phyloP scores from a whole-genome alignment of 2,888 invertebrate species.

The Tenthredo mesomela region DNA sequence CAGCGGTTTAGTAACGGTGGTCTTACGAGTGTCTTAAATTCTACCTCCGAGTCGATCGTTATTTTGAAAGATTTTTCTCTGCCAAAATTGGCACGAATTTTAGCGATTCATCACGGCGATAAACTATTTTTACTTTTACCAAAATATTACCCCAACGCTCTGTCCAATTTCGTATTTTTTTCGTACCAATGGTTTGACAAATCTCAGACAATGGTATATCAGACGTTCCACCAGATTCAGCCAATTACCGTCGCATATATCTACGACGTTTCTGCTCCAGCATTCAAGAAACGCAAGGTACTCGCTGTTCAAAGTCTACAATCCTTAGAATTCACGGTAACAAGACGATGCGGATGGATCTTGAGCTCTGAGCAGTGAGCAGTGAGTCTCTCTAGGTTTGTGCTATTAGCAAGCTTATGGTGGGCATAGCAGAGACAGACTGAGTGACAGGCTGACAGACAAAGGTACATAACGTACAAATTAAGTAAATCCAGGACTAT shows the following conservation, averaged over 20 bases:
- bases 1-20: background rate
- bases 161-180: background rate
- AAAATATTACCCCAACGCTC: background rate
- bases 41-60: background rate
- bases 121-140: background rate
- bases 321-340: conserved; percentile 15
- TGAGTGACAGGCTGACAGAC: conserved; percentile 38
- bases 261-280: background rate
- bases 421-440: background rate
- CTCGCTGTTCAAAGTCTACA: background rate
- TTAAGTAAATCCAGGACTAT: conserved; percentile 40
- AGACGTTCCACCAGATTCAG: background rate
- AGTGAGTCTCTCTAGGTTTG: conserved; percentile 14
- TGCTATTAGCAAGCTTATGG: conserved; percentile 42
- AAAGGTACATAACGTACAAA: conserved; percentile 33
- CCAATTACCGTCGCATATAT: background rate
- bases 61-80: background rate
- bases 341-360: conserved; percentile 23
- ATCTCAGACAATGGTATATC: background rate
- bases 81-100: background rate
- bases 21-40: background rate
- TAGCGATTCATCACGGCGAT: background rate
- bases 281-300: conserved; percentile 21
- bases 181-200: background rate
- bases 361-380: background rate